Conservation (phyloP, 2,797 vertebrate genomes). For the Sternarchorhynchus goeldii region DNA sequence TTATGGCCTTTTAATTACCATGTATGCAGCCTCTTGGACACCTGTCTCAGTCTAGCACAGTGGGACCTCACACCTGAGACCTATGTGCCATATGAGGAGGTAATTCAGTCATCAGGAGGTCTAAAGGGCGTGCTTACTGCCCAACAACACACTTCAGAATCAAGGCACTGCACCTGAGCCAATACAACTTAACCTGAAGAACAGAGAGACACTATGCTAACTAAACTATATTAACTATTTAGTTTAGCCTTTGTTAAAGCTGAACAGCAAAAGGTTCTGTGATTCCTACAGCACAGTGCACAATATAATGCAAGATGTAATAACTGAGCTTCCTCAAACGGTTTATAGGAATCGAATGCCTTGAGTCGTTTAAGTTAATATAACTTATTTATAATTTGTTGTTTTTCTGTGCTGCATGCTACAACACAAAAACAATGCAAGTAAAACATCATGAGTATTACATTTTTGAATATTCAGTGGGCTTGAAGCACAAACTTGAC, state of each 20-base stretch:
- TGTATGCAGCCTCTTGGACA: constrained; percentile 88
- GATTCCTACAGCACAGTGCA: not conserved
- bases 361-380: too few species aligned
- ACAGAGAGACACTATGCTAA: constrained; percentile 13
- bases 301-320: too few species aligned
- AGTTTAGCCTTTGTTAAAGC: constrained; percentile 3
- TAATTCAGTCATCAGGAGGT: constrained; percentile 88
- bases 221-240: constrained; percentile 17
- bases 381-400: too few species aligned
- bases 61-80: constrained; percentile 93
- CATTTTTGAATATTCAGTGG: too few species aligned
- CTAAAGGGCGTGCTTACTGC: constrained; percentile 77
- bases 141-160: constrained; percentile 70
- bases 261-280: not conserved
- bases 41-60: constrained; percentile 84
- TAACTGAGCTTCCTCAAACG: too few species aligned
- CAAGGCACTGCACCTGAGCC: constrained; percentile 72
- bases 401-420: too few species aligned
- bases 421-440: too few species aligned
- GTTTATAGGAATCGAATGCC: too few species aligned
- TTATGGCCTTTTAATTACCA: constrained; percentile 93
- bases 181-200: constrained; percentile 60
- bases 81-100: constrained; percentile 80
- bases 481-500: not conserved
- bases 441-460: too few species aligned